Evolutionary conservation across 2,888 invertebrate genomes (phyloP).

Genomic region (Ametastegia equiseti): DNA sequence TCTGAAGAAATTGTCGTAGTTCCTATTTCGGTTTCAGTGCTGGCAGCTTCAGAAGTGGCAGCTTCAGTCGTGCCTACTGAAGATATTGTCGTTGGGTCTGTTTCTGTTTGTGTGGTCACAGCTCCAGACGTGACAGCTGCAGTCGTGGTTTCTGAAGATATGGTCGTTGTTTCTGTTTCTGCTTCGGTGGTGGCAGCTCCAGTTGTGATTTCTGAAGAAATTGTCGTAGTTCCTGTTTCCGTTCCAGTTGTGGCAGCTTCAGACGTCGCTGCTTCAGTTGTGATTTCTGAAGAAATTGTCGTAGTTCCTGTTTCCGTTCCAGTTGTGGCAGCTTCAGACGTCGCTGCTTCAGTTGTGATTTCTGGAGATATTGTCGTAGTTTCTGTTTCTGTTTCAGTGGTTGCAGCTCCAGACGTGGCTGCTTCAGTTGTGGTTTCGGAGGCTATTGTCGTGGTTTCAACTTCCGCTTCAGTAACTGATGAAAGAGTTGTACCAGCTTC

Average conservation of each 20-base stretch:
- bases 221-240: too few species aligned
- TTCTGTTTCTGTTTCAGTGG: not conserved
- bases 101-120: too few species aligned
- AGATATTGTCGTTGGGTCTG: too few species aligned
- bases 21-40: not conserved
- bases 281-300: too few species aligned
- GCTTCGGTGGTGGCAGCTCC: not conserved
- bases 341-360: not conserved
- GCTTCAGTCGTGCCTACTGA: not conserved
- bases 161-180: too few species aligned
- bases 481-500: not conserved
- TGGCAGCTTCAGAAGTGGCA: not conserved
- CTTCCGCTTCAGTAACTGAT: not conserved
- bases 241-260: not conserved
- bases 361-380: too few species aligned
- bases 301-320: not conserved
- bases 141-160: too few species aligned
- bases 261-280: too few species aligned
- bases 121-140: too few species aligned
- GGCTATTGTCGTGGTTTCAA: not conserved
- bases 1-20: too few species aligned
- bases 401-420: not conserved
- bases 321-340: not conserved
- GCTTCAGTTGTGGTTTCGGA: not conserved
- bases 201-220: too few species aligned